These are phyloP conservation scores for Euproctis similis DNA, from an alignment of 2,888 invertebrate species.

Conservation along the genomic window DNA sequence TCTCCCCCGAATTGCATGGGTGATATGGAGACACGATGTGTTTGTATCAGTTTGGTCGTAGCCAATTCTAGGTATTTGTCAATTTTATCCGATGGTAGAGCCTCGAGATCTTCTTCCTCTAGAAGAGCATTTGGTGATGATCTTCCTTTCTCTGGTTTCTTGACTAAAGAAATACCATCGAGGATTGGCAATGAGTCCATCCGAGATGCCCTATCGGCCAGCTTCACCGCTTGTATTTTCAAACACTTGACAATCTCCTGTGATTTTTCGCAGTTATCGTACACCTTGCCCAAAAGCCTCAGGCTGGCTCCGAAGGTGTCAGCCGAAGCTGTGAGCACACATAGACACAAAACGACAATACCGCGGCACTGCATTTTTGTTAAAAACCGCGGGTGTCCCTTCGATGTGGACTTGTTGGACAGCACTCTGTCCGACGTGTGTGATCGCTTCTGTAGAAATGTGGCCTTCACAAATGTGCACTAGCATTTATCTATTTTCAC, in stretches of 20 bases:
- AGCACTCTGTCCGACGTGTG: constrained; percentile 23
- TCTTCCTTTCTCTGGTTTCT: constrained; percentile 57
- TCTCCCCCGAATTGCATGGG: constrained; percentile 53
- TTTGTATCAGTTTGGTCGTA: constrained; percentile 75
- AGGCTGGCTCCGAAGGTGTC: constrained; percentile 61
- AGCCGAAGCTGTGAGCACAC: constrained; percentile 46
- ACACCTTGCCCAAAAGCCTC: constrained; percentile 71
- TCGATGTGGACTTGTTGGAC: constrained; percentile 28
- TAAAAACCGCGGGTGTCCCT: constrained; percentile 56
- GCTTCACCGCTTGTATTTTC: constrained; percentile 81
- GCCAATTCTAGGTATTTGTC: constrained; percentile 76
- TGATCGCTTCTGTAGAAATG: constrained; percentile 70
- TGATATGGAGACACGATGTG: constrained; percentile 76
- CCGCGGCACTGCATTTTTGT: constrained; percentile 66
- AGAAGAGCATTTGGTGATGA: constrained; percentile 68
- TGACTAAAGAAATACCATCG: constrained; percentile 78
- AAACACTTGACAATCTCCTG: constrained; percentile 81
- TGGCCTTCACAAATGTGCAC: constrained; percentile 66
- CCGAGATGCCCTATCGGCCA: constrained; percentile 79
- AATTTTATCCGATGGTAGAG: constrained; percentile 76
- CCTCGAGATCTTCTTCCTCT: constrained; percentile 77
- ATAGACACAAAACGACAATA: constrained; percentile 55
- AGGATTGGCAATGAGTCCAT: constrained; percentile 77
- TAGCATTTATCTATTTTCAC: constrained; percentile 76
- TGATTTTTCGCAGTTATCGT: constrained; percentile 78